phyloP scores from a whole-genome alignment of 2,888 invertebrate genomes.

The Drosophila kanekoi region DNA sequence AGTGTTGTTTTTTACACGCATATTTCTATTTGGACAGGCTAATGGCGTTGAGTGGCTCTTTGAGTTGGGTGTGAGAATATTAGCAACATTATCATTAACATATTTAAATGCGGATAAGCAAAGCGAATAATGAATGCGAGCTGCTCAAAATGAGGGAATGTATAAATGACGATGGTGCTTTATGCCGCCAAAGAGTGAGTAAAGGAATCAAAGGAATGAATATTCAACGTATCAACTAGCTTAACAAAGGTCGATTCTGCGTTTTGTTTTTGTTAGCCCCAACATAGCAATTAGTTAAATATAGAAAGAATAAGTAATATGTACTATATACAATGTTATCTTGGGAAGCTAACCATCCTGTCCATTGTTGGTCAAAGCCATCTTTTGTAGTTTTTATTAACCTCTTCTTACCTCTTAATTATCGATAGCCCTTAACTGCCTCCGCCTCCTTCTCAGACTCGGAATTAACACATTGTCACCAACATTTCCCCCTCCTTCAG shows the following conservation, averaged over 20 bases:
- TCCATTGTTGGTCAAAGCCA: neutral
- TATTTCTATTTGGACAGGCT: conserved; percentile 57
- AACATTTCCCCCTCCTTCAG: too few species aligned
- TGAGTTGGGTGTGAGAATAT: conserved; percentile 51
- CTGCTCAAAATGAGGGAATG: conserved; percentile 8
- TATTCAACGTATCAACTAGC: too few species aligned
- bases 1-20: conserved; percentile 14
- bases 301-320: too few species aligned
- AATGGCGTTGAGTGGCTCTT: conserved; percentile 58
- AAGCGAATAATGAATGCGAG: conserved; percentile 35
- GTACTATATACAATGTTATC: too few species aligned
- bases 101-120: conserved; percentile 62
- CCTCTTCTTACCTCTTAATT: conserved; percentile 51
- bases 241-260: neutral
- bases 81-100: conserved; percentile 78
- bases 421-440: conserved; percentile 46
- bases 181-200: conserved; percentile 9
- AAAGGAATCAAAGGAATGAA: conserved; percentile 23
- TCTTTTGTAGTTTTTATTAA: conserved; percentile 3
- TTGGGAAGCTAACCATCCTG: too few species aligned
- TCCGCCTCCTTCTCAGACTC: conserved; percentile 6
- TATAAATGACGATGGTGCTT: conserved; percentile 5
- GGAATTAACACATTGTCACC: conserved; percentile 20
- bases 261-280: too few species aligned
- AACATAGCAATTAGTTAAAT: neutral